These are phyloP conservation scores for Candidula unifasciata DNA, from an alignment of 2,888 invertebrate species.

Conservation along the genomic window DNA sequence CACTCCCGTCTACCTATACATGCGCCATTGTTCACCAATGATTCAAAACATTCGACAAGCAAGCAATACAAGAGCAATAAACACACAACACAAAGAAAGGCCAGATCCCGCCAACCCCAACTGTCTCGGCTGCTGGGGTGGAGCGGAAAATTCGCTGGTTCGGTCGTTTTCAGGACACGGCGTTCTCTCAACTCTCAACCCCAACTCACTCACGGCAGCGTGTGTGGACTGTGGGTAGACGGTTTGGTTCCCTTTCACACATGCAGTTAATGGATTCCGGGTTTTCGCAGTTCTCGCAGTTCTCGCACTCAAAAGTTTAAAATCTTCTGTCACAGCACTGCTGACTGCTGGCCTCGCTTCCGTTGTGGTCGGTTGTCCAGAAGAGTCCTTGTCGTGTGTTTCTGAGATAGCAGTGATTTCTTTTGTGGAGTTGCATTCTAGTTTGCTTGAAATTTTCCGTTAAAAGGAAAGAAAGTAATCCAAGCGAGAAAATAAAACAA, in stretches of 20 bases:
- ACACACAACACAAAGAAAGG: too few relatives aligned
- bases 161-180: not conserved
- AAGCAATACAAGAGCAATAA: too few relatives aligned
- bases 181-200: too few relatives aligned
- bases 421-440: not conserved
- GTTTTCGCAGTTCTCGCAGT: not conserved
- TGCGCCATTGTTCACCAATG: too few relatives aligned
- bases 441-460: not conserved
- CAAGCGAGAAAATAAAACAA: too few relatives aligned
- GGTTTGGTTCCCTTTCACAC: not conserved
- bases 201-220: not conserved
- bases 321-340: not conserved
- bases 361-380: not conserved
- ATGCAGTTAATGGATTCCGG: not conserved
- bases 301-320: too few relatives aligned
- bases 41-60: too few relatives aligned
- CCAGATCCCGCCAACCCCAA: too few relatives aligned
- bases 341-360: constrained; percentile 2
- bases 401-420: not conserved
- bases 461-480: too few relatives aligned
- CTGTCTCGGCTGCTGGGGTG: too few relatives aligned
- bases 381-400: not conserved
- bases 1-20: too few relatives aligned
- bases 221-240: not conserved
- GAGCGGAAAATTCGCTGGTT: too few relatives aligned